Percentiles rank a stretch among this genome's conserved stretches.
phyloP scores from a whole-genome alignment of 2,888 invertebrate species.

The Siphonodentalium dalli region DNA sequence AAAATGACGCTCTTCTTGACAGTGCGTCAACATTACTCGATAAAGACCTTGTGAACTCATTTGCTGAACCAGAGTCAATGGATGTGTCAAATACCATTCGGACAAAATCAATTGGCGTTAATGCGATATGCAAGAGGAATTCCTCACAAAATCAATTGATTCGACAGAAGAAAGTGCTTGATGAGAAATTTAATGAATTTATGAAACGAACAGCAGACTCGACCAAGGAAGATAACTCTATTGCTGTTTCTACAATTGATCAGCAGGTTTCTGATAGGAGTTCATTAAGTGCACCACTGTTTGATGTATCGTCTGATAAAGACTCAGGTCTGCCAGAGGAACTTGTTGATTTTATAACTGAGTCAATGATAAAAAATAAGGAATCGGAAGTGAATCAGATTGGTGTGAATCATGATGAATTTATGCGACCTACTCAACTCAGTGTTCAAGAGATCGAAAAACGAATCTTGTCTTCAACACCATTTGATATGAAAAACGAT shows the following conservation, averaged over 20 bases:
- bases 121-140: conserved; percentile 32
- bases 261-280: no score
- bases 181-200: conserved; percentile 36
- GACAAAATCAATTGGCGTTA: conserved; percentile 39
- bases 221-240: background rate
- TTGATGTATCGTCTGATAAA: conserved; percentile 7
- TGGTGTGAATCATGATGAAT: no score
- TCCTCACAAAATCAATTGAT: conserved; percentile 40
- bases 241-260: no score
- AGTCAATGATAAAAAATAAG: conserved; percentile 28
- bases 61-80: background rate
- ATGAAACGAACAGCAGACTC: conserved; percentile 25
- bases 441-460: no score
- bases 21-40: conserved; percentile 28
- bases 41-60: conserved; percentile 16
- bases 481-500: no score
- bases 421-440: no score
- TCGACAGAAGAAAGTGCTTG: conserved; percentile 37
- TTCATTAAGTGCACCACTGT: no score
- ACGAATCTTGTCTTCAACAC: no score
- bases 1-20: conserved; percentile 51
- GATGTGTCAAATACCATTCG: conserved; percentile 19
- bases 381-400: no score
- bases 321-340: conserved; percentile 47
- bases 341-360: conserved; percentile 53